phyloP scores from a whole-genome alignment of 2,888 invertebrate genomes.

The Acanthosepion lycidas region DNA sequence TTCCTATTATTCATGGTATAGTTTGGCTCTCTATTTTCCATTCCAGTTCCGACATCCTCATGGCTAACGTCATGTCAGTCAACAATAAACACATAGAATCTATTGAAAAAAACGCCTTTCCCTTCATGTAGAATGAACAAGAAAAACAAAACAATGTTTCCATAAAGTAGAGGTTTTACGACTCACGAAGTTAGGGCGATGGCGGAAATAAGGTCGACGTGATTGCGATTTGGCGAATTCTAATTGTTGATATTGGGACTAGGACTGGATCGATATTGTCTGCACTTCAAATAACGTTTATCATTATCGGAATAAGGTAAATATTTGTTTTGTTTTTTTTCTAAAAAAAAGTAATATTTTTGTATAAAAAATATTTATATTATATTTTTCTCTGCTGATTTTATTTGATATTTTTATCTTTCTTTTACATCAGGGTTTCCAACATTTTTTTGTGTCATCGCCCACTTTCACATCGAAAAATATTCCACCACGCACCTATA shows the following conservation, averaged over 20 bases:
- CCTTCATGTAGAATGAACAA: neutral
- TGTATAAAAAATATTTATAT: too few species aligned
- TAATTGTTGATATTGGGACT: neutral
- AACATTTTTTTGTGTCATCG: too few species aligned
- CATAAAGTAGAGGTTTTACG: neutral
- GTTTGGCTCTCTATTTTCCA: neutral
- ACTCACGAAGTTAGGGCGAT: neutral
- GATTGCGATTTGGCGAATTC: neutral
- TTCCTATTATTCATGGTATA: neutral
- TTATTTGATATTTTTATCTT: too few species aligned
- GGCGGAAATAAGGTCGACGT: neutral
- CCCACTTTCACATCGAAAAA: too few species aligned
- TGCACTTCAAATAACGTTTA: neutral
- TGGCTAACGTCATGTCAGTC: neutral
- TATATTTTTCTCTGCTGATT: too few species aligned
- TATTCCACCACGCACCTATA: too few species aligned
- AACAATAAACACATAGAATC: neutral
- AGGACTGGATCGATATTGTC: neutral
- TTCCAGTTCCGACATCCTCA: neutral
- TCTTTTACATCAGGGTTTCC: too few species aligned
- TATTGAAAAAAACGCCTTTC: neutral
- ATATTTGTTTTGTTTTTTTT: neutral
- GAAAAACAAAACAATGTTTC: neutral
- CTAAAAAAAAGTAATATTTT: neutral
- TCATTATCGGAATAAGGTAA: neutral